These are phyloP conservation scores for Synanceia verrucosa DNA, from an alignment of 2,797 vertebrate species.

Conservation along the genomic window DNA sequence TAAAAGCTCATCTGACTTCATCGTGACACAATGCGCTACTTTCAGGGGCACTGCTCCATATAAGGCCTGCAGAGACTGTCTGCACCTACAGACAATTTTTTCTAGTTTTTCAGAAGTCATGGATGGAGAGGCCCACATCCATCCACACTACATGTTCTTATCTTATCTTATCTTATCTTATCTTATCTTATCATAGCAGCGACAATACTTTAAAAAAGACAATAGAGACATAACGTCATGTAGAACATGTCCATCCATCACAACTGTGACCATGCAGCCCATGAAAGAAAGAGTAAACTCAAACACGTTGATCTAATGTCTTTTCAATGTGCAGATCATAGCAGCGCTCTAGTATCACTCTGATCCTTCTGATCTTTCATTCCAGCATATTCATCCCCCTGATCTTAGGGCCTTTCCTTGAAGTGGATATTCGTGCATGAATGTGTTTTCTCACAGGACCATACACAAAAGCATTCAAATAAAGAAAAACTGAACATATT, in stretches of 20 bases:
- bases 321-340: too few relatives aligned
- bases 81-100: not conserved
- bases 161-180: too few relatives aligned
- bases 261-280: not conserved
- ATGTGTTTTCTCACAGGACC: not conserved
- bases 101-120: not conserved
- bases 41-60: conserved; percentile 38
- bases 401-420: not conserved
- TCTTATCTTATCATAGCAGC: too few relatives aligned
- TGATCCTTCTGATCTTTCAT: not conserved
- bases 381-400: not conserved
- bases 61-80: conserved; percentile 26
- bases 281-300: too few relatives aligned
- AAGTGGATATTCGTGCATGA: not conserved
- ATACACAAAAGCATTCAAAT: too few relatives aligned
- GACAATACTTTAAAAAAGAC: too few relatives aligned
- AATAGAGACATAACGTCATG: not conserved
- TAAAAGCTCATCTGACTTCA: conserved; percentile 57
- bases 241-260: not conserved
- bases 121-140: not conserved
- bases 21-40: conserved; percentile 45
- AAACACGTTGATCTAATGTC: too few relatives aligned
- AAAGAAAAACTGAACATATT: too few relatives aligned
- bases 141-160: too few relatives aligned
- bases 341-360: too few relatives aligned